A percentile compares a stretch with the other conserved stretches of the same genome.
These are phyloP conservation scores for Megalops cyprinoides DNA, from an alignment of 2,797 vertebrate species.

Conservation along the genomic window DNA sequence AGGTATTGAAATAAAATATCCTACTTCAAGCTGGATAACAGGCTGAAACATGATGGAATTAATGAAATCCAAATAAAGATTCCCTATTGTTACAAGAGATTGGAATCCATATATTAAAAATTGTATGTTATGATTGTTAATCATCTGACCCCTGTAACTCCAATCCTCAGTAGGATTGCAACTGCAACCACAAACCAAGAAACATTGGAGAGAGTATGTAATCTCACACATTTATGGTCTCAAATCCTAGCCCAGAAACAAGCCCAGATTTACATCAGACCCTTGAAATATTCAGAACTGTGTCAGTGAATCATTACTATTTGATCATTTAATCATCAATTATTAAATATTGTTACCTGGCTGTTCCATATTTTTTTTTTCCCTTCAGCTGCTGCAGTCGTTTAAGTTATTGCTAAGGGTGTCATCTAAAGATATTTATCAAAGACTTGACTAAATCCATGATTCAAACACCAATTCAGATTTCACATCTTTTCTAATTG, in stretches of 20 bases:
- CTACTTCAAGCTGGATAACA: too few species aligned
- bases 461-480: neutral
- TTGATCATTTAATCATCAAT: conserved; percentile 1
- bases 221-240: neutral
- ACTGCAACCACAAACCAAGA: too few species aligned
- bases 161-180: neutral
- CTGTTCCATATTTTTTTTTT: neutral
- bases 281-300: neutral
- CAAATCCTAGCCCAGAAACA: neutral
- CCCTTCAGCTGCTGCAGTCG: neutral
- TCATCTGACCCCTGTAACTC: neutral
- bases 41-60: too few species aligned
- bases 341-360: neutral
- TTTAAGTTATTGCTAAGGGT: neutral
- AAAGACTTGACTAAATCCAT: neutral
- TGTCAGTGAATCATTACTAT: conserved; percentile 1
- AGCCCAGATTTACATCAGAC: neutral
- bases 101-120: neutral
- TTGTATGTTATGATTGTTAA: too few species aligned
- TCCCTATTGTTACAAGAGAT: neutral
- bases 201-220: too few species aligned
- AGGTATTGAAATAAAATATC: too few species aligned
- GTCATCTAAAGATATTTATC: neutral
- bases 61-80: neutral
- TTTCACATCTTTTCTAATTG: neutral